Conservation (phyloP, 2,113 vertebrate genomes). For the Scopus umbretta region DNA sequence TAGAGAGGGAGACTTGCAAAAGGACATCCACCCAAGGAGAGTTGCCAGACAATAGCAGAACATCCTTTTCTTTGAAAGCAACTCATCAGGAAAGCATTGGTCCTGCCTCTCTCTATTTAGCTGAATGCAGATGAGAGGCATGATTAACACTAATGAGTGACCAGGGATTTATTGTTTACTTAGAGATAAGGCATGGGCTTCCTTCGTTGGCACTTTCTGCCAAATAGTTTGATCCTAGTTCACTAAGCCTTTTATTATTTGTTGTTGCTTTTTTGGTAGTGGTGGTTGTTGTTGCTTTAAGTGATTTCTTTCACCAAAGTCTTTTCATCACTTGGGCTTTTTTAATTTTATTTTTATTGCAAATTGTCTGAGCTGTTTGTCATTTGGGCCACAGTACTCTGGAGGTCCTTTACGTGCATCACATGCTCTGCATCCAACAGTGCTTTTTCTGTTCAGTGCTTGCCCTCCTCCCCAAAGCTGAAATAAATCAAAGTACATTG, state of each 20-base stretch:
- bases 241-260: constrained; percentile 36
- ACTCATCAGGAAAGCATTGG: constrained; percentile 22
- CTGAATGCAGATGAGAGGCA: constrained; percentile 75
- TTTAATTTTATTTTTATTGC: constrained; percentile 45
- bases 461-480: constrained; percentile 80
- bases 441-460: constrained; percentile 80
- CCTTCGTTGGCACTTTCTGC: constrained; percentile 69
- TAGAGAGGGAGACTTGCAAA: neutral
- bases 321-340: constrained; percentile 4
- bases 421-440: constrained; percentile 76
- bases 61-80: constrained; percentile 54
- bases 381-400: constrained; percentile 62
- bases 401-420: constrained; percentile 72
- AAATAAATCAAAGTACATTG: constrained; percentile 99
- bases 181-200: constrained; percentile 72
- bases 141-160: constrained; percentile 76
- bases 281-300: neutral
- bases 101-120: constrained; percentile 63
- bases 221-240: constrained; percentile 42
- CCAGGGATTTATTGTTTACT: constrained; percentile 76
- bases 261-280: neutral
- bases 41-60: constrained; percentile 45
- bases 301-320: constrained; percentile 22
- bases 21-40: constrained; percentile 15
- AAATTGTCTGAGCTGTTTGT: constrained; percentile 67